Evolutionary conservation across 2,113 vertebrate genomes (phyloP).

Genomic region (Litocranius walleri): DNA sequence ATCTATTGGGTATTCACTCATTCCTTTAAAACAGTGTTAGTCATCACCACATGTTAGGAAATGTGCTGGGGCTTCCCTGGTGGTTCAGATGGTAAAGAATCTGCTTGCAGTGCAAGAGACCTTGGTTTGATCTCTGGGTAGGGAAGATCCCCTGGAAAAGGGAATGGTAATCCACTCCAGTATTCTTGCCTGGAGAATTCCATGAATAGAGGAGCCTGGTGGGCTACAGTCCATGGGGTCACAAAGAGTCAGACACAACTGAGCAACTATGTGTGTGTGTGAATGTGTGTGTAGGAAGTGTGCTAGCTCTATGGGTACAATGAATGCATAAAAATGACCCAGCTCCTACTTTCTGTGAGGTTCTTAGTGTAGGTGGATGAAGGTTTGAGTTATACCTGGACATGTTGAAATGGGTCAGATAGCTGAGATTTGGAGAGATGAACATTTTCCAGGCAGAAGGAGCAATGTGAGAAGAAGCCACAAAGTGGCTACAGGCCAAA

Average conservation of each 20-base stretch:
- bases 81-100: not conserved
- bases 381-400: fast-evolving
- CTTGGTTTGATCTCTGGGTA: not conserved
- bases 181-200: not conserved
- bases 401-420: not conserved
- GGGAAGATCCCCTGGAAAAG: not conserved
- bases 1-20: not conserved
- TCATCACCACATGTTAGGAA: not conserved
- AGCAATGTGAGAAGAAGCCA: fast-evolving
- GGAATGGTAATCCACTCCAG: not conserved
- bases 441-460: not conserved
- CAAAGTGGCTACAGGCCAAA: not conserved
- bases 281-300: not conserved
- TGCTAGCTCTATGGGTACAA: not conserved
- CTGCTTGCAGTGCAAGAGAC: not conserved
- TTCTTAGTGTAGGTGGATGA: not conserved
- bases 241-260: not conserved
- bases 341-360: too few relatives aligned
- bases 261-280: not conserved
- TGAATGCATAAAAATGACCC: fast-evolving
- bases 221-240: not conserved
- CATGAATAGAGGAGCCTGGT: not conserved
- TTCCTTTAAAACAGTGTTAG: not conserved
- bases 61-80: not conserved
- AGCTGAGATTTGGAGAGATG: not conserved